Evolutionary conservation across 2,888 invertebrate species (phyloP), one percentile per base, ranked within the genome.

Genomic region (Pammene fasciana): DNA sequence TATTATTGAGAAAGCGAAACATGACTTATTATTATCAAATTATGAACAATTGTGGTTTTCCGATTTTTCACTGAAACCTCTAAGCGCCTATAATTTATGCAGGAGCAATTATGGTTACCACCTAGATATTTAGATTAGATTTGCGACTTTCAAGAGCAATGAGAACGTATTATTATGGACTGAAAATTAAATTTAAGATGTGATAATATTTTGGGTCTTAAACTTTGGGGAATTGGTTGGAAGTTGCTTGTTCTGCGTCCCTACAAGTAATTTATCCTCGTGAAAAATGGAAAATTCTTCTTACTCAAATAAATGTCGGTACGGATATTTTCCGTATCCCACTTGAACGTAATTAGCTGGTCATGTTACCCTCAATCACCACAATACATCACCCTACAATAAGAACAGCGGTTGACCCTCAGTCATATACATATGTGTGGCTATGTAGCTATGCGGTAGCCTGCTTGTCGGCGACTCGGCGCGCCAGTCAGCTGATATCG

Each of bases 401-500:
- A 9, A 5, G 10, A 18, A 41, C 16, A 16, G 13, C 56, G 59
- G n/a, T 34, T 59, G 57, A 59, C 45, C 45, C 45, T 18, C 43
- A 61, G 38, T 38, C 54, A 46, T 14, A 46, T 45, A 45, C 50
- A 26, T 57, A 46, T 11, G 14, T 45, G 9, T 67, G 5, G 50
- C 38, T 52, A 65, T 55, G 59, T 60, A 65, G 64, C 26, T 59
- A 70, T 65, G 65, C 65, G 65, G 70, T 59, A 68, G 70, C 56
- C 64, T 34, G 64, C 59, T 14, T 56, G 70, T 61, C 68, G 56
- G 71, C 26, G 26, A 26, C 26, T 26, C 26, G 26, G 26, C 26
- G 26, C 56, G 73, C 73, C 77, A 75, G 78, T 83, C 84, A 84
- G 84, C 83, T 83, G 80, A 72, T 65, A 86, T 86, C 82, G 86